Base-by-base conservation (phyloP, 2,113 vertebrate genomes). In the Oncorhynchus masou region DNA sequence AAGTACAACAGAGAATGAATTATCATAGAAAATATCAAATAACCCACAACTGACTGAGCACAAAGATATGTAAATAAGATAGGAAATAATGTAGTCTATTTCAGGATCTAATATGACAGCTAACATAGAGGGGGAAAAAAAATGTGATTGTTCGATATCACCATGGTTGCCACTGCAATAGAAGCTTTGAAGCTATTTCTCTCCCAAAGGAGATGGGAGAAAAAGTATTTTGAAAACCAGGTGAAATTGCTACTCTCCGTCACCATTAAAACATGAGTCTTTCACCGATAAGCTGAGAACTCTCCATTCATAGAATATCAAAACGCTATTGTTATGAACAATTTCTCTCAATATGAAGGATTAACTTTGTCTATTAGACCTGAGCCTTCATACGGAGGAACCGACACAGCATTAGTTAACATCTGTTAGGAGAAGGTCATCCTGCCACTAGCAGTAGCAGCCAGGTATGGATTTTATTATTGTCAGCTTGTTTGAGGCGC, bases 191-290 rank as follows among this genome's bases (percentile, higher is more conserved):
- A 87, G 82, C 80, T 80, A 77, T 88, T 88, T 68, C 29, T 71
- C 73, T 70, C 73, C 80, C 73, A 5, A 84, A 84, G 88, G 82
- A 29, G 86, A 75, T 59, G 70, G 54, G 78, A 78, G 73, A 71
- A 86, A 88, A 81, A 83, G 73, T 64, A 81, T 70, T 22, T 70
- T 78, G 71, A 84, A 81, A 86, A 79, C 80, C 80, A 71, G 76
- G 71, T 80, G 67, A 90, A 87, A 92, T 89, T 90, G 82, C 84
- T 71, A 49, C 85, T 81, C 90, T 91, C 89, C 69, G 82, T 92
- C 91, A 89, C 84, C 77, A 83, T 91, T 89, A 88, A 77, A 85
- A 83, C 74, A 48, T 73, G 48, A 81, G 75, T 73, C 75, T 87
- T 88, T 87, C 88, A 86, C 82, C 24, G 49, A 66, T 85, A 85